These are phyloP conservation scores for Leucophenga montana DNA, from an alignment of 2,888 invertebrate species.

Conservation along the genomic window DNA sequence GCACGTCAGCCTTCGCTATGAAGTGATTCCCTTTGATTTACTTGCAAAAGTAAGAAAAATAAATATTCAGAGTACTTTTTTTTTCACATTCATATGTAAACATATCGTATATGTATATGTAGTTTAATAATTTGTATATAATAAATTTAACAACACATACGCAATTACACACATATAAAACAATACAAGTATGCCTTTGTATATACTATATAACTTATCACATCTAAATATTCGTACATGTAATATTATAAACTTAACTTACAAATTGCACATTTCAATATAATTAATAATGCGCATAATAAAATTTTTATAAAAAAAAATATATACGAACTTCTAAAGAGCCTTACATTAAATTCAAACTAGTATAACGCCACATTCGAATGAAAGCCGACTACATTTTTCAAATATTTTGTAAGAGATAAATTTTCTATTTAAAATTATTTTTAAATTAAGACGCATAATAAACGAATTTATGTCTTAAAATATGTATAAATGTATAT, in stretches of 20 bases:
- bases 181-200: background rate
- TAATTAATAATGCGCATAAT: slow-evolving; percentile 1
- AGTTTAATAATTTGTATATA: too few species aligned
- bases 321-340: too few species aligned
- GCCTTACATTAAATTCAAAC: too few species aligned
- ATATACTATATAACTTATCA: slow-evolving; percentile 4
- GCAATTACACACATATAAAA: background rate
- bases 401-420: too few species aligned
- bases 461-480: too few species aligned
- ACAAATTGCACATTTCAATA: slow-evolving; percentile 23
- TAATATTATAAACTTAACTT: background rate
- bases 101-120: too few species aligned
- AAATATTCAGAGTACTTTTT: background rate
- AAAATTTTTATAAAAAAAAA: background rate
- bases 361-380: background rate
- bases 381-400: slow-evolving; percentile 8
- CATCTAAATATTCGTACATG: slow-evolving; percentile 4
- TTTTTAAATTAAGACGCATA: too few species aligned
- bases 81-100: background rate
- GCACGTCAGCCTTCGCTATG: too few species aligned
- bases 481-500: too few species aligned
- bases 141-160: slow-evolving; percentile 7
- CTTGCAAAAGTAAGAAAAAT: too few species aligned
- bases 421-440: too few species aligned
- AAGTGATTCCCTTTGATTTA: too few species aligned